Evolutionary conservation across 2,113 vertebrate genomes (phyloP), one percentile per base, ranked within the genome.

Genomic region (Mesitornis unicolor): DNA sequence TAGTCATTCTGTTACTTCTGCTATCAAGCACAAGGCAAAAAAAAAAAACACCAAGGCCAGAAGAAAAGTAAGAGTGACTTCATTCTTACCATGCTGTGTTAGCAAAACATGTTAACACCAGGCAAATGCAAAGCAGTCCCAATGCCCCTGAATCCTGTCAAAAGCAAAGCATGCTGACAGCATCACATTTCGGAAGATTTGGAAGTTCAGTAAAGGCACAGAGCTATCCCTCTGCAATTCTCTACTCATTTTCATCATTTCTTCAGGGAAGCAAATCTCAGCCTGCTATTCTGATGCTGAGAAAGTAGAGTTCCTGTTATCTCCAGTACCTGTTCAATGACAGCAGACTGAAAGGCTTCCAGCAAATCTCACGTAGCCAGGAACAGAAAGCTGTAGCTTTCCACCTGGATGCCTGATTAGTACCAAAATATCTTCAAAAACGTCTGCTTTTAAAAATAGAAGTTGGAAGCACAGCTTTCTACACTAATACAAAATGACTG

Each of bases 351-450:
- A 93, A 88, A 50, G 33, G 63, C 42, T 93, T 93, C 68, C 60
- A 93, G 64, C 61, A 59, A 22, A 68, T 38, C 51, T 87, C 69
- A 84, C 14, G 24, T 14, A 26, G 40, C 36, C 43, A 92, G 59
- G 64, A 90, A 90, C 16, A 68, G 56, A 94, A 84, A 71, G 35
- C n/a, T 90, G 78, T 25, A 91, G 74, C 81, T 78, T 95, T 79
- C 84, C 89, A 95, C 57, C 57, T 71, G 61, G 76, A 54, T 78
- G 43, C 54, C 47, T 75, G 56, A 89, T 90, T 59, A 86, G 61
- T 45, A 65, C 77, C 42, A 61, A 91, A 93, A 71, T 90, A 94
- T 35, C 90, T 90, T 93, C 79, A 87, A 79, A 96, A 92, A 53
- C 20, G 91, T 38, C 81, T 87, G 47, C 35, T 87, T 90, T 96